A percentile compares a stretch with the other conserved stretches of the same genome.
Conservation (phyloP, 2,888 invertebrate species). For the Mythimna ferrago region DNA sequence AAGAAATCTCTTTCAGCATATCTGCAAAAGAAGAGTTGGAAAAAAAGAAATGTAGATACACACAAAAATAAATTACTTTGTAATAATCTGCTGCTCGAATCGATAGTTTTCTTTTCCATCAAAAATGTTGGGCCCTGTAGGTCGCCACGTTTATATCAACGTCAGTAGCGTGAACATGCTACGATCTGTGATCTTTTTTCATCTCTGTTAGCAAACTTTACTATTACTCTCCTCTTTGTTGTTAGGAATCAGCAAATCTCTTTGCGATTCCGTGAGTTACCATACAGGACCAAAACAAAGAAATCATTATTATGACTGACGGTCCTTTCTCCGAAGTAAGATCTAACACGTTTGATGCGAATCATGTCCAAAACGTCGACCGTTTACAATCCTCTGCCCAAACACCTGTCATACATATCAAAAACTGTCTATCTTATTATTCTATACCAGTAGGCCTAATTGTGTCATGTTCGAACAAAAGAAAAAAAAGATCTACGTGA, state of each 20-base stretch:
- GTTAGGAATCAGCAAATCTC: not conserved
- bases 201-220: not conserved
- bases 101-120: too few species aligned
- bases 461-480: slow-evolving; percentile 65
- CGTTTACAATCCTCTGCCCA: slow-evolving; percentile 21
- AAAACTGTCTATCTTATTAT: slow-evolving; percentile 53
- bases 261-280: not conserved
- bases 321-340: slow-evolving; percentile 35
- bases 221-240: not conserved
- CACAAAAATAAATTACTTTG: too few species aligned
- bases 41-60: too few species aligned
- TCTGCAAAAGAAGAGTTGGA: too few species aligned
- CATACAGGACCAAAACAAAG: slow-evolving; percentile 20
- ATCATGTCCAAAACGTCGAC: slow-evolving; percentile 33
- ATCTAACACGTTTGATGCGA: slow-evolving; percentile 21
- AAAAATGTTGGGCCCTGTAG: too few species aligned
- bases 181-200: too few species aligned
- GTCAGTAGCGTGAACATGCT: too few species aligned
- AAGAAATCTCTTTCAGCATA: too few species aligned
- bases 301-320: slow-evolving; percentile 24
- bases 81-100: too few species aligned
- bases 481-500: slow-evolving; percentile 59
- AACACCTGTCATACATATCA: slow-evolving; percentile 55
- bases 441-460: slow-evolving; percentile 56
- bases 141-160: too few species aligned